Base-by-base conservation (phyloP, 2,888 invertebrate genomes). In the Drosophila anomalata region DNA sequence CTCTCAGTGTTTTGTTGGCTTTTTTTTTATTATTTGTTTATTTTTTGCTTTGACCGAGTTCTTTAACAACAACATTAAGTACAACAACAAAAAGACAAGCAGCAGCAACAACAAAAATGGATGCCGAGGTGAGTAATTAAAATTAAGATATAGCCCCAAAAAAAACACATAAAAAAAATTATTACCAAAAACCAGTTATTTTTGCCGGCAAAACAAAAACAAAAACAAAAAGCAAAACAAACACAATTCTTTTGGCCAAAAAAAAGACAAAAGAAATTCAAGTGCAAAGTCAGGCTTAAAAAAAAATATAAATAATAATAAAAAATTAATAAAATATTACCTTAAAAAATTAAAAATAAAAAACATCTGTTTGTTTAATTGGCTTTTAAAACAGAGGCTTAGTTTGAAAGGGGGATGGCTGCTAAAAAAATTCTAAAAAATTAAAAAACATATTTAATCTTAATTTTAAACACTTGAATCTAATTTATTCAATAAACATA, bases 61-160 rank as follows among this genome's bases (percentile, higher is more conserved):
- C 59, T 66, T 58, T 33, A 46, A 54, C 51, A 60, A 74, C 41
- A 58, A 58, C 51, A 51, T 24, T 24, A 24, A 24, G 22, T 24
- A 61, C 41, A 59, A 47, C 53, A 53, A 24, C 24, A 20, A 54
- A 9, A 26, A n/a, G 5, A 20, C 12, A n/a, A 50, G 14, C 17
- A 48, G 48, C 24, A 58, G 22, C 44, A 52, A 24, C 60, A 44
- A 9, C 41, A 59, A 58, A 77, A 69, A 81, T 85, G 85, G 84
- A 86, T 76, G 76, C 77, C 68, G 82, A 85, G 85, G 85, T 85
- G 84, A 76, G 85, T 86, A 56, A 47, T 52, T 59, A 56, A 59
- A 61, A 31, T 55, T 57, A 58, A 68, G 51, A 48, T 39, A 48
- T 22, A 62, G 17, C 48, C 47, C 24, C 39, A 59, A 48, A 61